phyloP scores from a whole-genome alignment of 2,113 vertebrate species.

The Myotis davidii region DNA sequence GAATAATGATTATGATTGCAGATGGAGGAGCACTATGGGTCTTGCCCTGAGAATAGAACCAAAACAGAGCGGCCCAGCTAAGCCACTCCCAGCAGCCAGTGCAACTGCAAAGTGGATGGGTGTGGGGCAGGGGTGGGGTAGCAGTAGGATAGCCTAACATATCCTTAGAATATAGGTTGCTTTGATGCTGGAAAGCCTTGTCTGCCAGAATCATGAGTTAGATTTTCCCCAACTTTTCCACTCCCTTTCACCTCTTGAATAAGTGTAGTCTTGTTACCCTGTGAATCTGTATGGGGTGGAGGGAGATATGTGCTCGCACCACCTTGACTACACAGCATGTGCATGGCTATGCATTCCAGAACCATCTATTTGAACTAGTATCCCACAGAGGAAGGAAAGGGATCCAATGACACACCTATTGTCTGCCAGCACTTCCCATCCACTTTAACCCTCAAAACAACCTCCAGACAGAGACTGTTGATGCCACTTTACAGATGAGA shows the following conservation, averaged over 20 bases:
- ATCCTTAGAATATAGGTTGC: slow-evolving; percentile 2
- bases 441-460: not conserved
- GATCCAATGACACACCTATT: not conserved
- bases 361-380: not conserved
- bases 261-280: not conserved
- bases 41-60: slow-evolving; percentile 14
- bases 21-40: not conserved
- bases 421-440: not conserved
- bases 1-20: not conserved
- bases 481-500: slow-evolving; percentile 18
- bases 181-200: not conserved
- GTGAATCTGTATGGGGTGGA: not conserved
- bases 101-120: not conserved
- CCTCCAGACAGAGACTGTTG: not conserved
- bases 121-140: not conserved
- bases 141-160: not conserved
- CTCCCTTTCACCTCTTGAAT: not conserved
- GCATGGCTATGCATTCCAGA: not conserved
- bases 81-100: not conserved
- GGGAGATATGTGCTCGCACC: not conserved
- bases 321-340: not conserved
- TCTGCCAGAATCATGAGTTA: slow-evolving; percentile 5
- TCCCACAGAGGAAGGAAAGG: slow-evolving; percentile 4
- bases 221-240: slow-evolving; percentile 25
- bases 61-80: not conserved